A percentile compares a stretch with the other conserved stretches of the same genome.
Evolutionary conservation across 2,797 vertebrate genomes (phyloP).

Genomic region (Sebastes steindachneri): DNA sequence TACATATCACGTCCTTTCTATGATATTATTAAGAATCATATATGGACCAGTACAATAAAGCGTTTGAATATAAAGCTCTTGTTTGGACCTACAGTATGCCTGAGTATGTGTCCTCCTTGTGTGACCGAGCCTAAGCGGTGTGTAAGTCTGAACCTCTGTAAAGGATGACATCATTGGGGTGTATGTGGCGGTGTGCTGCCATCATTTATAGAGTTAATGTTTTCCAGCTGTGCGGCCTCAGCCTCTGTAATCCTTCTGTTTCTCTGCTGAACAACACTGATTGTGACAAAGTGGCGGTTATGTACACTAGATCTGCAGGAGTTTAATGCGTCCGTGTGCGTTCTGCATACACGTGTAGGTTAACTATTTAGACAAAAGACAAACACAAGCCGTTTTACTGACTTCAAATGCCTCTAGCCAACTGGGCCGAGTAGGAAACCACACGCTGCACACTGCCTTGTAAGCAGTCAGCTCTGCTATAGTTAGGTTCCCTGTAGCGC

Average conservation of each 20-base stretch:
- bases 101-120: conserved; percentile 1
- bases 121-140: conserved; percentile 36
- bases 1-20: neutral
- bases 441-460: conserved; percentile 61
- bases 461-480: conserved; percentile 73
- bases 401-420: conserved; percentile 51
- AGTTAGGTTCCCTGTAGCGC: conserved; percentile 72
- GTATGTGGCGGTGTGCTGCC: conserved; percentile 55
- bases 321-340: neutral
- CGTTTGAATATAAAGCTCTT: no score
- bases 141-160: conserved; percentile 39
- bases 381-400: conserved; percentile 47
- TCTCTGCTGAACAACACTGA: conserved; percentile 18
- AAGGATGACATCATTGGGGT: conserved; percentile 73
- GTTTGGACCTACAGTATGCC: neutral
- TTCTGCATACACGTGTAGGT: conserved; percentile 11
- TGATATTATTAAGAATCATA: neutral
- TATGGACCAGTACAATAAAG: neutral
- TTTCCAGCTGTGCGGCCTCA: conserved; percentile 70
- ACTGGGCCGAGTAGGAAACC: conserved; percentile 66
- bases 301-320: conserved; percentile 1
- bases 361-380: conserved; percentile 50
- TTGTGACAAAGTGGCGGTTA: conserved; percentile 6
- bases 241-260: conserved; percentile 28
- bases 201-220: conserved; percentile 70